phyloP scores from a whole-genome alignment of 2,797 vertebrate species.

The Phylloscopus collybita region DNA sequence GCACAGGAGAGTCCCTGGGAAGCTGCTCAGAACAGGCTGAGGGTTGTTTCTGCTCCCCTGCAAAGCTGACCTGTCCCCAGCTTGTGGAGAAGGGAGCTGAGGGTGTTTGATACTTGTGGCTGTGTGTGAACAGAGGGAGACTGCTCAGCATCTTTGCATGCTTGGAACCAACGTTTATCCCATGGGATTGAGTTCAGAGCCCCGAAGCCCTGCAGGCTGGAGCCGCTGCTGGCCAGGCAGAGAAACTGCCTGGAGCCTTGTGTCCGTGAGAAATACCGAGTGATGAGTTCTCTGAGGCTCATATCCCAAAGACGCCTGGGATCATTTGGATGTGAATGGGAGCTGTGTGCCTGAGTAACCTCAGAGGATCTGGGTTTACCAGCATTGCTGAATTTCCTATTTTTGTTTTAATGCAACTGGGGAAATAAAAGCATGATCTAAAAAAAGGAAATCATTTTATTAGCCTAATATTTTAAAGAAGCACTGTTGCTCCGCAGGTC shows the following conservation, averaged over 20 bases:
- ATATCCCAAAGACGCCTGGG: not conserved
- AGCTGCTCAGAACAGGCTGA: not conserved
- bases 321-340: not conserved
- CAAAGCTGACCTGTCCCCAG: not conserved
- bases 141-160: not conserved
- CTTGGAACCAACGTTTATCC: not conserved
- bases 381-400: not conserved
- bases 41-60: not conserved
- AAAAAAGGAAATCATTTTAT: not conserved
- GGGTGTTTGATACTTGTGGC: not conserved
- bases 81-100: not conserved
- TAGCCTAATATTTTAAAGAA: not conserved
- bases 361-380: not conserved
- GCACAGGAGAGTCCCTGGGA: not conserved
- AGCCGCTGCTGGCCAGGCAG: not conserved
- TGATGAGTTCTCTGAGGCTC: not conserved
- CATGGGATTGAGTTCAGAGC: not conserved
- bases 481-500: accelerated
- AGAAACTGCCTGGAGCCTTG: not conserved
- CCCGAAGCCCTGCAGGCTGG: not conserved
- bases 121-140: not conserved
- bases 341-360: not conserved
- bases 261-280: not conserved
- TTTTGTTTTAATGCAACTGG: not conserved
- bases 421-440: not conserved